Evolutionary conservation across 2,113 vertebrate genomes (phyloP), one percentile per base, ranked within the genome.

Genomic region (Passer montanus): DNA sequence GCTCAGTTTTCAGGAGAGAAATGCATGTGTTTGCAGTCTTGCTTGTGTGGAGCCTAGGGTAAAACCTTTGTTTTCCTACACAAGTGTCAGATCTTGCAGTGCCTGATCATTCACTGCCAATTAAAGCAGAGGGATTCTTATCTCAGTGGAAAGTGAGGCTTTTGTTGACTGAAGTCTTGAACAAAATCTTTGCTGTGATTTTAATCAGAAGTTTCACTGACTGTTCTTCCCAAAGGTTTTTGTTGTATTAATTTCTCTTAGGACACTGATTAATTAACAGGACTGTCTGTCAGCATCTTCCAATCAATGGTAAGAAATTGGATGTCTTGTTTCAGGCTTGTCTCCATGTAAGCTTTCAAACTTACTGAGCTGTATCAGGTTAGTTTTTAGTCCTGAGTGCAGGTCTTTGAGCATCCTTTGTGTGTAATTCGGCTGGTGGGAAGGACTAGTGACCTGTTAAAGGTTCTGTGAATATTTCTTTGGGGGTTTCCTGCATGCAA

Each of bases 401-500:
- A n/a, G 58, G 55, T 66, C 19, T 37, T 31, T 26, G 44, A 79
- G 55, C 49, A 69, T 76, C 74, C 44, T 41, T 73, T 37, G 3
- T 0, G 1, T 67, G 68, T 68, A 41, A 24, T 41, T 78, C 1
- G 0, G 81, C 64, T 87, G 50, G 17, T 44, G 68, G 66, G 66
- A 75, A 64, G 30, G 49, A 39, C 22, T 79, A 8, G 33, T 43
- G 74, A 87, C 9, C 58, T 72, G 27, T 37, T 60, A 9, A 52
- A 60, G 16, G 28, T 52, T 7, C 0, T 6, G 33, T 30, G 35
- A 0, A 0, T 41, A 2, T 86, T 55, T 78, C 87, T 78, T 76
- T n/a, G 41, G 52, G 64, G 49, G 37, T 33, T 91, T 68, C 22
- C 41, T 83, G 53, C 31, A 16, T 76, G 74, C 46, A 35, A 16